Evolutionary conservation across 2,888 invertebrate genomes (phyloP), one percentile per base, ranked within the genome.

Genomic region (Microplitis manilae): DNA sequence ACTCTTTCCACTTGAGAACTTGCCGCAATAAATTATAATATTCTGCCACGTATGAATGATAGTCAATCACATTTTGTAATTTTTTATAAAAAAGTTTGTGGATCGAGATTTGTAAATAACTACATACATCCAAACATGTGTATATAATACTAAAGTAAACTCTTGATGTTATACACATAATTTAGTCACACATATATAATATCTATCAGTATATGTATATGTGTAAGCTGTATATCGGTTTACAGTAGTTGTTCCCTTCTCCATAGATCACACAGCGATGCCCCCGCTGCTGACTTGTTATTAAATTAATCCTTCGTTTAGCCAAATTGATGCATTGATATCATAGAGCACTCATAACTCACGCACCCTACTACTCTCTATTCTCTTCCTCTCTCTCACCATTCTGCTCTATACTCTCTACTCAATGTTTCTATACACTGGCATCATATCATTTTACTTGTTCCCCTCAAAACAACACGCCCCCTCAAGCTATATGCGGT

Each of bases 261-360:
- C 85, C 83, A 87, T 87, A 87, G 85, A 87, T 87, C 87, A 87
- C 84, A 74, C 83, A 77, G 80, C 85, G 85, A 81, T 79, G 39
- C 78, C 78, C 80, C 81, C 83, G 87, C 87, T 83, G 87, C 87
- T 87, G 89, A 89, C 88, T 89, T 87, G 89, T 90, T 90, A 90
- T 90, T 90, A 89, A 90, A 90, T 90, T 90, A 90, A 90, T 90
- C 90, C 89, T 89, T 90, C 89, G 89, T 90, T 90, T 90, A 90
- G 89, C 88, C 89, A 89, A 90, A 90, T 89, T 90, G 89, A 90
- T 90, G 89, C 89, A 89, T 89, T 86, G 89, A 89, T 89, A 89
- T 90, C 89, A 89, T 89, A 88, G 86, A 89, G 88, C 87, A 87
- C 87, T 87, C 89, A 88, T 89, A 90, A 89, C 87, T 90, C 89